Conservation (phyloP, 1,140 invertebrate genomes). For the Trichonephila clavipes region DNA sequence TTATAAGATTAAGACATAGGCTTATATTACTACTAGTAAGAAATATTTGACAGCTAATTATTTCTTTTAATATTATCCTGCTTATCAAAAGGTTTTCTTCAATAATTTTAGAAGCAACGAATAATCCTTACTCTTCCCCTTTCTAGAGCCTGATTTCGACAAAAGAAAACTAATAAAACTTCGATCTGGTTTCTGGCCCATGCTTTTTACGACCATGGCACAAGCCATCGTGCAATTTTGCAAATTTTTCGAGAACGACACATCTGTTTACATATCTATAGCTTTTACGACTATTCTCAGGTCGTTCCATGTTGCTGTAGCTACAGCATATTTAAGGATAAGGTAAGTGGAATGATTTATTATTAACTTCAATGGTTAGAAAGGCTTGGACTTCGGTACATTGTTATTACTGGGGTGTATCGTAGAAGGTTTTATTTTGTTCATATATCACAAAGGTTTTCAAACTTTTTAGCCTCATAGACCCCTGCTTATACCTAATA, state of each 20-base stretch:
- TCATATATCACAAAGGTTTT: too few species aligned
- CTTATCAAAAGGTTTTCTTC: neutral
- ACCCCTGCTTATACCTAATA: too few species aligned
- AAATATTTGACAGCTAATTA: too few species aligned
- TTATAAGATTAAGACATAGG: too few species aligned
- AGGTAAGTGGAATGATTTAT: constrained; percentile 64
- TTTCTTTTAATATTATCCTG: too few species aligned
- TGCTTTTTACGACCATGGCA: constrained; percentile 77
- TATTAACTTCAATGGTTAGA: too few species aligned
- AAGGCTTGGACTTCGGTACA: too few species aligned
- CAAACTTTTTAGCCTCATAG: too few species aligned
- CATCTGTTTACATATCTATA: constrained; percentile 77
- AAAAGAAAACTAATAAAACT: constrained; percentile 73
- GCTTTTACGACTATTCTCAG: constrained; percentile 77
- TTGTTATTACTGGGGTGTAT: too few species aligned
- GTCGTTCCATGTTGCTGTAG: constrained; percentile 78
- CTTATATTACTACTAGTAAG: too few species aligned
- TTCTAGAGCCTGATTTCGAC: constrained; percentile 74
- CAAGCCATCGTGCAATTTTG: constrained; percentile 73
- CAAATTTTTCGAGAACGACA: constrained; percentile 77
- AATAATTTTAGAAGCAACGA: neutral
- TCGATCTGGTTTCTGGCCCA: constrained; percentile 77
- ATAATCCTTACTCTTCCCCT: neutral
- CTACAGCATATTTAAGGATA: constrained; percentile 77
- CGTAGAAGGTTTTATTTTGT: too few species aligned